These are phyloP conservation scores for Tetranychus truncatus DNA, from an alignment of 2,888 invertebrate genomes.

Conservation along the genomic window DNA sequence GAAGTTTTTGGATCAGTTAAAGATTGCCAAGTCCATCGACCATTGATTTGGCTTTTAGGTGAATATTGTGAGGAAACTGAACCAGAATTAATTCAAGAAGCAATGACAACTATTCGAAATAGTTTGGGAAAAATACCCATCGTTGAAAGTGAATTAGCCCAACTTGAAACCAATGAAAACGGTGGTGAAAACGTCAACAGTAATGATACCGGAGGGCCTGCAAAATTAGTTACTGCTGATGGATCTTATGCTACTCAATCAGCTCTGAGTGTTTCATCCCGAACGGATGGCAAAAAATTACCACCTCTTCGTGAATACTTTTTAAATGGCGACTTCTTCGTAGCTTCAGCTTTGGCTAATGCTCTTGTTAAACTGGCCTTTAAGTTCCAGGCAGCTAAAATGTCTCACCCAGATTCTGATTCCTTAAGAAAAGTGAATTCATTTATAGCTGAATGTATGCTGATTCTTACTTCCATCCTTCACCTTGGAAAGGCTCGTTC, in stretches of 20 bases:
- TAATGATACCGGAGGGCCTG: slow-evolving; percentile 20
- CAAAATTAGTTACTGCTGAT: slow-evolving; percentile 81
- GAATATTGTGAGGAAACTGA: slow-evolving; percentile 77
- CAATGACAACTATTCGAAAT: slow-evolving; percentile 54
- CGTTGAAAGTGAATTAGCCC: slow-evolving; percentile 44
- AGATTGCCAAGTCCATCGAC: slow-evolving; percentile 52
- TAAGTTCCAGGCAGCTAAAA: slow-evolving; percentile 39
- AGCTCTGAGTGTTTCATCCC: slow-evolving; percentile 55
- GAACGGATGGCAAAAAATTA: slow-evolving; percentile 22
- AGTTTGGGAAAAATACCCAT: slow-evolving; percentile 51
- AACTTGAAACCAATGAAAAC: slow-evolving; percentile 51
- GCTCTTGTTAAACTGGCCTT: slow-evolving; percentile 77
- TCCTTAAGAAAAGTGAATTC: slow-evolving; percentile 20
- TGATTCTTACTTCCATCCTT: slow-evolving; percentile 65
- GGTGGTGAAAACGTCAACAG: slow-evolving; percentile 30
- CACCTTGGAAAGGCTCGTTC: slow-evolving; percentile 58
- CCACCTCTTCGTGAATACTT: slow-evolving; percentile 69
- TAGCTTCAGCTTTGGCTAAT: slow-evolving; percentile 75
- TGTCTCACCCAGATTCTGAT: neutral
- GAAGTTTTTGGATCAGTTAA: slow-evolving; percentile 65
- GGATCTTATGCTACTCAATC: slow-evolving; percentile 98
- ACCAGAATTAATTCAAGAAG: slow-evolving; percentile 35
- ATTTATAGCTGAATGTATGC: slow-evolving; percentile 54
- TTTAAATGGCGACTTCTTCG: slow-evolving; percentile 85
- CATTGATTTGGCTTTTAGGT: slow-evolving; percentile 90